Base-by-base conservation (phyloP, 2,797 vertebrate species). In the Iguana delicatissima region DNA sequence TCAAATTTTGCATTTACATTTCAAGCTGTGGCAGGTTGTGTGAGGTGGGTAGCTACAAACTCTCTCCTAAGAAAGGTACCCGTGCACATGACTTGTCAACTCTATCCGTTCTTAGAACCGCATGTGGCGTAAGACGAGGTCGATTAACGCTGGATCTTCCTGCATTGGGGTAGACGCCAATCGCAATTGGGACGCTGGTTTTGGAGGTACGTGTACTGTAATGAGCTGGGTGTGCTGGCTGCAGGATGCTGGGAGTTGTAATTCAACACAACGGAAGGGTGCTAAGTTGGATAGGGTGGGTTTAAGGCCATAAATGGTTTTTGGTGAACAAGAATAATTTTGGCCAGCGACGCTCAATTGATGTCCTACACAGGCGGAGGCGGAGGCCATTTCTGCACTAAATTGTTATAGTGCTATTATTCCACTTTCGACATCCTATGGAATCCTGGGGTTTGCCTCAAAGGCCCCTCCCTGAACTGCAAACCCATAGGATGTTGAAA, bases 51-150 rank as follows among this genome's bases (percentile, higher is more conserved):
- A 26, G 22, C 20, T 16, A 24, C 76, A 46, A 20, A 1, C 18
- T 24, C 22, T 79, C 22, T 12, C 8, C 24, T 46, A 42, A 76
- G 0, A 38, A 73, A 14, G 72, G 1, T 1, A 32, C 1, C 67
- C 24, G 32, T 7, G 24, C 29, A 26, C 10, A 46, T 46, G 42
- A 46, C 42, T 46, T 29, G 67, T 69, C 29, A 69, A 29, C 35
- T 35, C 35, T 74, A 0, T 20, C 91, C 72, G n/a, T 76, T 72
- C 76, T 88, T 85, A 99, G 99, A 91, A 99, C 93, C 98, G 98
- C 55, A 96, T 99, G 97, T 99, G 98, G 98, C 97, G 98, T 69
- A 99, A 99, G 96, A 99, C 98, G 3, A 97, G 98, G 88, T 98
- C 98, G 22, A 77, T 32, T 86, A 97, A 90, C 18, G 16, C 96